A percentile compares a stretch with the other conserved stretches of the same genome.
These are phyloP conservation scores for Drosophila nikananu DNA, from an alignment of 1,140 invertebrate species.

Conservation along the genomic window DNA sequence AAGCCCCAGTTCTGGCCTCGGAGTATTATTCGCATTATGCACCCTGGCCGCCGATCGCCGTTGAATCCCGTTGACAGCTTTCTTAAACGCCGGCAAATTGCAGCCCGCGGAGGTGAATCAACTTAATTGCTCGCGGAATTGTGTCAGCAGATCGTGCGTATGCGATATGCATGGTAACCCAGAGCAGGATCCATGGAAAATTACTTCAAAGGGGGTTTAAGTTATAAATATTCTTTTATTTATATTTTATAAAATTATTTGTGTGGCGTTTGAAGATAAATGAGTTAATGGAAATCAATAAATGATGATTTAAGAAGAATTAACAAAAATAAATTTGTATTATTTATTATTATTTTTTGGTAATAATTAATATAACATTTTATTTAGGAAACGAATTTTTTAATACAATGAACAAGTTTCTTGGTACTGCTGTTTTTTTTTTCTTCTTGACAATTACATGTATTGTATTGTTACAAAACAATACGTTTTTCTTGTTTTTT, in stretches of 20 bases:
- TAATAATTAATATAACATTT: background rate
- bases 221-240: background rate
- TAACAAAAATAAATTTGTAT: too few relatives aligned
- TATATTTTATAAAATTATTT: background rate
- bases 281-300: background rate
- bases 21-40: conserved; percentile 54
- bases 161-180: conserved; percentile 39
- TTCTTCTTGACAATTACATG: too few relatives aligned
- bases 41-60: conserved; percentile 32
- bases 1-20: conserved; percentile 38
- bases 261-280: background rate
- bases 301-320: background rate
- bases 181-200: background rate
- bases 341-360: too few relatives aligned
- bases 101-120: conserved; percentile 49
- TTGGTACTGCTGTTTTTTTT: too few relatives aligned
- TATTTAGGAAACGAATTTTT: background rate
- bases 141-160: conserved; percentile 77
- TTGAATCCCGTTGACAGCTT: conserved; percentile 67
- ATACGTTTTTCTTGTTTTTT: too few relatives aligned
- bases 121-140: conserved; percentile 80
- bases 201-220: background rate
- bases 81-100: conserved; percentile 68
- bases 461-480: too few relatives aligned
- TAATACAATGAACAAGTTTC: too few relatives aligned